Percentiles rank a stretch among this genome's conserved stretches.
Conservation (phyloP, 2,888 invertebrate genomes). For the Willowsia nigromaculata region DNA sequence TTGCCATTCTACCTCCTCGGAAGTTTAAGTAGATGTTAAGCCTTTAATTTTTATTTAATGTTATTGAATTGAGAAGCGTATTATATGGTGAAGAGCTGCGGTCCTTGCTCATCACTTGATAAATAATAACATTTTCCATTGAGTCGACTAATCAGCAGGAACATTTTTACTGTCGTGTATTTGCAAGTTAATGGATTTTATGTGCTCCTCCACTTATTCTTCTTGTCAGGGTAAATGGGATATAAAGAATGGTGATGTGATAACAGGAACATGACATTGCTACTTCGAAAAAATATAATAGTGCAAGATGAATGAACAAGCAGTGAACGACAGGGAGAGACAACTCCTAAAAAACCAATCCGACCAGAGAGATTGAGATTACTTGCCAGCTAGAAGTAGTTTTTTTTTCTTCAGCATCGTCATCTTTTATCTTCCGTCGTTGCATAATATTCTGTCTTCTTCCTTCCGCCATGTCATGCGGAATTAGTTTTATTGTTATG, state of each 20-base stretch:
- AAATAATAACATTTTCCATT: conserved; percentile 20
- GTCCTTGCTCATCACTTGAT: background rate
- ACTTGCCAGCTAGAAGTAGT: background rate
- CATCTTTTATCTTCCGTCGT: background rate
- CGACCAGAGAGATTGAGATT: background rate
- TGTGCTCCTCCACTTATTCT: background rate
- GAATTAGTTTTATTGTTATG: conserved; percentile 48
- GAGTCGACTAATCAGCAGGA: conserved; percentile 18
- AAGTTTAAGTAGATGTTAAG: background rate
- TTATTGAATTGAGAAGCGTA: background rate
- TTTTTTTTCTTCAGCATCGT: background rate
- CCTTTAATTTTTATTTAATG: conserved; percentile 7
- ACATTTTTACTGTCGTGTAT: conserved; percentile 46
- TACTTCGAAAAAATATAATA: conserved; percentile 4
- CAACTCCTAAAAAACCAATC: background rate
- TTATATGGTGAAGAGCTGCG: background rate
- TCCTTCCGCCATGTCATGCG: conserved; percentile 52
- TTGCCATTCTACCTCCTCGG: background rate
- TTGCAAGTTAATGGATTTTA: conserved; percentile 44
- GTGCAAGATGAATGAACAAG: background rate
- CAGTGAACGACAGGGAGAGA: background rate
- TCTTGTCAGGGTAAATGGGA: conserved; percentile 3
- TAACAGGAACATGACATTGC: conserved; percentile 54
- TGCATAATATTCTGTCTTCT: background rate
- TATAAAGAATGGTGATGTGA: conserved; percentile 36